Percentiles rank a stretch among this genome's conserved stretches.
Evolutionary conservation across 2,797 vertebrate species (phyloP).

Genomic region (Tympanoctomys barrerae): DNA sequence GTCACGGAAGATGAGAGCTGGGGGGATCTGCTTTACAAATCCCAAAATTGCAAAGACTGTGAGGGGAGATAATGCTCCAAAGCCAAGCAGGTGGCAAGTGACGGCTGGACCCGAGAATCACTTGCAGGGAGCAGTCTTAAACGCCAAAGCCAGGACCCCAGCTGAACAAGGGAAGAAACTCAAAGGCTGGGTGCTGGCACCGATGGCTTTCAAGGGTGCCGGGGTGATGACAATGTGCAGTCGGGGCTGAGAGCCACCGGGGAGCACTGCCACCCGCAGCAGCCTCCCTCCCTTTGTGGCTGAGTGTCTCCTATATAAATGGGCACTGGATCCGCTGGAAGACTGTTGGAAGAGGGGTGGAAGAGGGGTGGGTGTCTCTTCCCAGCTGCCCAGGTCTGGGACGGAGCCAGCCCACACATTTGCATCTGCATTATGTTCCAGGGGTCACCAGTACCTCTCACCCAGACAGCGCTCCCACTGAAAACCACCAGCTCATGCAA

Average conservation of each 20-base stretch:
- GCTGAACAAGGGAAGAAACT: background rate
- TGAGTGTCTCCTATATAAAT: background rate
- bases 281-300: background rate
- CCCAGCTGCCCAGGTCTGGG: background rate
- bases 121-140: background rate
- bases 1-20: background rate
- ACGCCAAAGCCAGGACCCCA: background rate
- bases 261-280: background rate
- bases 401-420: background rate
- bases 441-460: background rate
- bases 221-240: too few relatives aligned
- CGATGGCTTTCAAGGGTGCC: background rate
- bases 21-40: background rate
- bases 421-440: background rate
- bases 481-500: background rate
- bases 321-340: background rate
- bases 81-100: background rate
- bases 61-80: background rate
- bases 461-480: background rate
- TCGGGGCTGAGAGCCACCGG: background rate
- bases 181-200: background rate
- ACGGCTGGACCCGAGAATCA: background rate
- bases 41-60: background rate
- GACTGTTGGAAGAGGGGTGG: background rate
- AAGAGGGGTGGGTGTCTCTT: accelerated